Evolutionary conservation across 2,113 vertebrate genomes (phyloP), one percentile per base, ranked within the genome.

Genomic region (Crocuta crocuta): DNA sequence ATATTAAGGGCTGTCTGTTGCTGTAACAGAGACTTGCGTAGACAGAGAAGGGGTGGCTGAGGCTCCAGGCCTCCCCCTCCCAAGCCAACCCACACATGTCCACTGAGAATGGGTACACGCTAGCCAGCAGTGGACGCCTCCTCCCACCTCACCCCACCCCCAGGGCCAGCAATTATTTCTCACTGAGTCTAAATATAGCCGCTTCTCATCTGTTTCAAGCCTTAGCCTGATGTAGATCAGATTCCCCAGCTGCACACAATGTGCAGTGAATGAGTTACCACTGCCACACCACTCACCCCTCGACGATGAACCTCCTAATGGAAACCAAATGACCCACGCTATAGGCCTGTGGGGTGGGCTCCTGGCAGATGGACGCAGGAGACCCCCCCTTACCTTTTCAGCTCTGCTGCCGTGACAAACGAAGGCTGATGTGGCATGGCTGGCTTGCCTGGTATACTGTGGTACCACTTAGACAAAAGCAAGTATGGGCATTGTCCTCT

Each of bases 251-350:
- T 73, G 82, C 11, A 16, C 0, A 0, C 21, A 58, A 12, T 17
- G 10, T 71, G 79, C 84, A 85, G 63, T 15, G 8, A 21, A 7
- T 91, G 70, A 83, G 68, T 88, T 84, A 53, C 8, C 10, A 33
- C 43, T 5, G 17, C 76, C n/a, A 1, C 43, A 7, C 82, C 63
- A 1, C 4, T n/a, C 10, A 0, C 45, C 91, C 19, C 70, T 80
- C 35, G 48, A 81, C 96, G 94, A n/a, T 39, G 48, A 93, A 5
- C 15, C 66, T 92, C 16, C 6, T 84, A 53, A 73, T 48, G 70
- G 87, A 96, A 97, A 97, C 31, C 48, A 79, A 17, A 21, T 43
- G 78, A 82, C 43, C 71, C 53, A 53, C n/a, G 17, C 58, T 71
- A 21, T 5, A 45, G 17, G 43, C 63, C 10, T 50, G 4, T 5